Base-by-base conservation (phyloP, 2,797 vertebrate species). In the Pangasius mekongensis region DNA sequence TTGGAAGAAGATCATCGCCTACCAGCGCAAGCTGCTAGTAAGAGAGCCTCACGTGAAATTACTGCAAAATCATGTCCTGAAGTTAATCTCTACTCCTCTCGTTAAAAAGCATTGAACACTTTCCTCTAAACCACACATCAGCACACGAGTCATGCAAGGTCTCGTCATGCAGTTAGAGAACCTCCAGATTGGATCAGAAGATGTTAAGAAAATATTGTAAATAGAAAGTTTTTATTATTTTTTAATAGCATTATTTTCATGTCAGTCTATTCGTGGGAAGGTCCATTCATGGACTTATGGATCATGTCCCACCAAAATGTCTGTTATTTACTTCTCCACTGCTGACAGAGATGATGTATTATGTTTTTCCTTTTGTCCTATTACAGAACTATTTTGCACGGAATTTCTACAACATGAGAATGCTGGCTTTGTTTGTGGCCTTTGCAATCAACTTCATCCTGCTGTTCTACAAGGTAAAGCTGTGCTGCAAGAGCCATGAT, bases 371-470 rank as follows among this genome's bases (percentile, higher is more conserved):
- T 90, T 87, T 89, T 54, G 52, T 77, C 64, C 36, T 49, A 93
- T 93, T 94, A 87, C 94, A 99, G 98, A 99, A 99, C 94, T 99
- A 99, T 93, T 99, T 99, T 96, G 98, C 98, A 36, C 96, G 98
- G 89, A 99, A 99, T 94, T 99, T 99, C 92, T 99, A 99, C 96
- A 99, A 99, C 94, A 99, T 99, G 98, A 97, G 98, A 92, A 99
- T 99, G 98, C 91, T 99, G 94, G 98, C 98, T 0, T 93, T 99
- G 88, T 98, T 99, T 93, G 98, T 99, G 56, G 98, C 98, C 67
- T 99, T 99, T 91, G 98, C 98, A 16, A 99, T 99, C 94, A 99
- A 99, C 94, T 99, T 99, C 91, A 99, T 99, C 93, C 96, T 99
- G 85, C 97, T 99, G 39, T 99, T 99, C 93, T 99, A 99, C 90